These are phyloP conservation scores for Dryadula phaetusa DNA, from an alignment of 2,888 invertebrate species.

Conservation along the genomic window DNA sequence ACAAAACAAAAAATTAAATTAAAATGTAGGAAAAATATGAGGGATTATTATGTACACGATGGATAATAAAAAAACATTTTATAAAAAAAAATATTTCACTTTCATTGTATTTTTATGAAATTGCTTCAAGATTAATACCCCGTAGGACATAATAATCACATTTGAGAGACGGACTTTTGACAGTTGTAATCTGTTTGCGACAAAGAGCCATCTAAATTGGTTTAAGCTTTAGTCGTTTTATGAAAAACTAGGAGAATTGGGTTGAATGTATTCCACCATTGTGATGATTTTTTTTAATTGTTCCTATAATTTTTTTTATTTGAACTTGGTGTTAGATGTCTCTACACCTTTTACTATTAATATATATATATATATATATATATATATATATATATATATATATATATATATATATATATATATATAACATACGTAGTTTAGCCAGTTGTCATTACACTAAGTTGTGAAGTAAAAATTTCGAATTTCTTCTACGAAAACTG, in stretches of 20 bases:
- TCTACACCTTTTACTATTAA: too few species aligned
- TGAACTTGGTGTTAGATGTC: too few species aligned
- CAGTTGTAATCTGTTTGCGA: constrained; percentile 39
- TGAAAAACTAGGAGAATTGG: constrained; percentile 22
- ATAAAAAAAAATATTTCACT: neutral
- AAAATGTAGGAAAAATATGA: neutral
- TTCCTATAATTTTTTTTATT: neutral
- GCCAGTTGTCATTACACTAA: too few species aligned
- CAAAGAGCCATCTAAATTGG: constrained; percentile 38
- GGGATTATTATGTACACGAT: neutral
- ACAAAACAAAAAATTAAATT: too few species aligned
- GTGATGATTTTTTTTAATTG: neutral
- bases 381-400: too few species aligned
- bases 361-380: too few species aligned
- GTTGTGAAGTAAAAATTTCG: too few species aligned
- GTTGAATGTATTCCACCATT: constrained; percentile 11
- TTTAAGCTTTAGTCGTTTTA: constrained; percentile 21
- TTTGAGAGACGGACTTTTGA: constrained; percentile 40
- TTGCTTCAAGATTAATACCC: constrained; percentile 28
- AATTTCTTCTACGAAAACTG: too few species aligned
- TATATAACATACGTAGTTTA: too few species aligned
- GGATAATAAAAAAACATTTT: neutral
- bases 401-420: too few species aligned
- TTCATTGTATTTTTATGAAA: constrained; percentile 22
- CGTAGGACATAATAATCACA: constrained; percentile 32